Percentiles rank a stretch among this genome's conserved stretches.
These are phyloP conservation scores for Tretioscincus oriximinensis DNA, from an alignment of 2,113 vertebrate genomes.

Conservation along the genomic window DNA sequence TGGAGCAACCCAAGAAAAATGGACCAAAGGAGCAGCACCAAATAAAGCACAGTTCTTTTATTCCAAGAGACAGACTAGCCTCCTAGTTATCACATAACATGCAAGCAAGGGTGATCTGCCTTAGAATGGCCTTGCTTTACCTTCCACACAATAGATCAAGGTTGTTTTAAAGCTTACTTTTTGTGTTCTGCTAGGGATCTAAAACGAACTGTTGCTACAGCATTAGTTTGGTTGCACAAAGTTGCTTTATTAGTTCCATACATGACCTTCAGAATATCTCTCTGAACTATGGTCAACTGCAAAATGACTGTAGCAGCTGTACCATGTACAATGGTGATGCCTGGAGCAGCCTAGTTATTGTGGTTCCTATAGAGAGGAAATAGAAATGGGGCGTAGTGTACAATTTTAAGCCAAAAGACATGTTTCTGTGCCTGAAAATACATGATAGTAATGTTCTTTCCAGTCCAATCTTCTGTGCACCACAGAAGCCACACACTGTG, in stretches of 20 bases:
- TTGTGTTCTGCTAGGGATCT: neutral
- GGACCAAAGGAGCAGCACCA: neutral
- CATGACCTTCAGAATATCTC: slow-evolving; percentile 31
- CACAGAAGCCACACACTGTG: neutral
- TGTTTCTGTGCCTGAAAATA: neutral
- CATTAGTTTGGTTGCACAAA: neutral
- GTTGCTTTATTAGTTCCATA: slow-evolving; percentile 27
- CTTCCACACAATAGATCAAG: too few species aligned
- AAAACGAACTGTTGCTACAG: neutral
- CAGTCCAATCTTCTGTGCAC: rapidly evolving
- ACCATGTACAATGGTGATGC: neutral
- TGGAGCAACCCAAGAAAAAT: neutral
- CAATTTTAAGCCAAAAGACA: slow-evolving; percentile 6
- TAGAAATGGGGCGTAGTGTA: slow-evolving; percentile 8
- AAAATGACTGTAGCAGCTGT: slow-evolving; percentile 39
- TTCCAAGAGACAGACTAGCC: neutral
- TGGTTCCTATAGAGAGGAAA: slow-evolving; percentile 11
- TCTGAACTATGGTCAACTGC: neutral
- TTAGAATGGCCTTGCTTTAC: too few species aligned
- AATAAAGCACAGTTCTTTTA: neutral
- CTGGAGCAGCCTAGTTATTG: neutral
- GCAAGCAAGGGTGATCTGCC: neutral
- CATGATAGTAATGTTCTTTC: neutral
- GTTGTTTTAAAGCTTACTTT: slow-evolving; percentile 6
- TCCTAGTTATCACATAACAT: neutral